Percentiles rank a stretch among this genome's conserved stretches.
phyloP scores from a whole-genome alignment of 2,888 invertebrate species.

The Brenthis hecate region DNA sequence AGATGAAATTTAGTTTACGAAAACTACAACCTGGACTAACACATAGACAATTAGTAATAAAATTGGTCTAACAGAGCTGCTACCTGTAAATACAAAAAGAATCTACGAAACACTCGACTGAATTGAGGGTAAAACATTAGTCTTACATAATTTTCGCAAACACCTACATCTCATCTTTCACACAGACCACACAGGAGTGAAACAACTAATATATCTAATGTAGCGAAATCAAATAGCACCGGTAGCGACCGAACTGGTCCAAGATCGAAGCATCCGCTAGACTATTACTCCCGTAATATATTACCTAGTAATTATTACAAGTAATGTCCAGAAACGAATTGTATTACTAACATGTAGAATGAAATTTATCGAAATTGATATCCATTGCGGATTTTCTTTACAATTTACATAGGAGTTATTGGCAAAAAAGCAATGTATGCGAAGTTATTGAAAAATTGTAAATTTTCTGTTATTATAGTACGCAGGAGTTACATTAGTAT shows the following conservation, averaged over 20 bases:
- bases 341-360: not conserved
- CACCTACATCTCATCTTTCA: no score
- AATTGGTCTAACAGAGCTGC: no score
- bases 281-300: constrained; percentile 33
- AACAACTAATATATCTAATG: not conserved
- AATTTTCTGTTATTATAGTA: constrained; percentile 1
- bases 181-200: not conserved
- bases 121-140: no score
- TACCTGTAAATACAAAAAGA: no score
- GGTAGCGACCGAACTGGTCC: constrained; percentile 30
- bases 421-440: constrained; percentile 9
- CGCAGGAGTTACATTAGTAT: constrained; percentile 36
- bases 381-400: constrained; percentile 6
- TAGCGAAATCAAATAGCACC: constrained; percentile 13
- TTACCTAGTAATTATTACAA: constrained; percentile 36
- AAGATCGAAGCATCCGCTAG: constrained; percentile 36
- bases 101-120: no score
- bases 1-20: no score
- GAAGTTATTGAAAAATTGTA: not conserved
- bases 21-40: no score
- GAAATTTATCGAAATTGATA: not conserved
- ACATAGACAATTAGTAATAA: no score
- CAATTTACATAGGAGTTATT: not conserved
- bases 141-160: no score
- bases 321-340: constrained; percentile 29